Base-by-base conservation (phyloP, 2,888 invertebrate species). In the Tanytarsus gracilentus region DNA sequence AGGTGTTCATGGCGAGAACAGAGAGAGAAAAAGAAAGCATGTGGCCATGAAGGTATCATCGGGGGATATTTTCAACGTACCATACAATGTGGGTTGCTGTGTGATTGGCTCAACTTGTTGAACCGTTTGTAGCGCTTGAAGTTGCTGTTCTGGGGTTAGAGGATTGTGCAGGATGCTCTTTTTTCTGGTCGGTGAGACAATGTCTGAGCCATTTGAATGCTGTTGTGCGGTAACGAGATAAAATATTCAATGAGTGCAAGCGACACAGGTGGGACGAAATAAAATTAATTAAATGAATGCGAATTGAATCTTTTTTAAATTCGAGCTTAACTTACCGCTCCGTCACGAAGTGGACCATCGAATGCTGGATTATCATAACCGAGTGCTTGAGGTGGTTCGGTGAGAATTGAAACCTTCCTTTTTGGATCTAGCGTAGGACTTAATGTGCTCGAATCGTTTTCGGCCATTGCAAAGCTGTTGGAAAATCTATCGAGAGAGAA, bases 91-190 rank as follows among this genome's bases (percentile, higher is more conserved):
- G 4, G 58, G 58, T 48, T 58, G 58, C 7, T 18, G 18, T 21
- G 30, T 40, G 23, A 58, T 48, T 18, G 48, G 6, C 9, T 44
- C 48, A 4, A n/a, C 33, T 21, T 40, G 50, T 21, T 59, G 49
- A 74, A 60, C 70, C 61, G 64, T 74, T 68, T 44, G 75, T 73
- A 64, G 75, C 75, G 63, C 68, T 71, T 62, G 76, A 73, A 59
- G 49, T 40, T 40, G 60, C 49, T 48, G 61, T n/a, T 33, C 67
- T 65, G 11, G 64, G 61, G 44, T 62, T 48, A 51, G 48, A 2
- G 79, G 76, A 70, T 83, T 82, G 69, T 85, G 80, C 59, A 85
- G 75, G 68, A 85, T 85, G 70, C 85, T 85, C 69, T 85, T 85
- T 64, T 84, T 81, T 66, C 85, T 77, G 62, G 82, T 81, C 16